Evolutionary conservation across 35 echinoderm and acorn worm genomes (phyloP), one percentile per base, ranked within the genome.

Genomic region (Lytechinus variegatus): DNA sequence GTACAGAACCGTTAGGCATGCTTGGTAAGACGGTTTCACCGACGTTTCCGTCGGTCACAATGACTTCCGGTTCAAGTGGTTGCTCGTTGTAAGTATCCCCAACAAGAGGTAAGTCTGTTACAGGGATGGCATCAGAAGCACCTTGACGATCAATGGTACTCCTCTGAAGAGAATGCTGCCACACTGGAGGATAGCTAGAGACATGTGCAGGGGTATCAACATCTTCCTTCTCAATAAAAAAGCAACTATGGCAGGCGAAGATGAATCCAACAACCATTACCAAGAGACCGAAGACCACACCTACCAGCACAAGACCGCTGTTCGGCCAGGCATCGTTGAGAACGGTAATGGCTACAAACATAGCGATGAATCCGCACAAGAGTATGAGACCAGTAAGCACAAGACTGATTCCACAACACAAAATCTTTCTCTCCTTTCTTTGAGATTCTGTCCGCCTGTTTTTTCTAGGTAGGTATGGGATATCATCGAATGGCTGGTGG

Each of bases 181-280:
- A 79, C 19, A 79, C 66, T 14, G 29, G 88, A 14, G 12, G 88
- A 3, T 14, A 9, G 52, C 11, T 10, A 19, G 3, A 10, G 52
- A 90, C 66, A 79, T 16, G 66, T 79, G 66, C 52, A 0, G 28
- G 11, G 28, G 11, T 44, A 52, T 90, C 66, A 79, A 5, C 66
- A 24, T 90, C 27, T 29, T 90, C n/a, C 6, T 90, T 5, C 28
- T 44, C 33, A 44, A 19, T 5, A 90, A 44, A 90, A 51, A 9
- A 54, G 88, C 88, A 90, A 28, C 27, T 90, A 52, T 90, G 88
- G 52, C 88, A 90, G 88, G 52, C 88, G 88, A 90, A 90, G 28
- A 90, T 90, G n/a, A 44, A 44, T 52, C 88, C 88, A 29, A 21
- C 52, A 44, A 54, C 24, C 14, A 33, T 52, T 28, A 90, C 14